phyloP scores from a whole-genome alignment of 2,113 vertebrate genomes.

The Rhea americana region DNA sequence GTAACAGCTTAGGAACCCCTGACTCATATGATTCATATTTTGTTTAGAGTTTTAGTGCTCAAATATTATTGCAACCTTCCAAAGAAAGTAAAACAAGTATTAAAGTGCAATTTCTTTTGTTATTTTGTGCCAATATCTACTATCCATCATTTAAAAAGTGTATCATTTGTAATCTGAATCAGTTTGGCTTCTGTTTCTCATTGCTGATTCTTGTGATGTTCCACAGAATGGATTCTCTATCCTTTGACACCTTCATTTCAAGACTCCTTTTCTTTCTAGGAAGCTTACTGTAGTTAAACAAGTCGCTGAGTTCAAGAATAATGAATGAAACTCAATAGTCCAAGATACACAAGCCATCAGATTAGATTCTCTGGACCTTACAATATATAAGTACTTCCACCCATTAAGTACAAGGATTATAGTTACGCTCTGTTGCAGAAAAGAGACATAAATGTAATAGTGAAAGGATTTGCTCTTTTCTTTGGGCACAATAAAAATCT shows the following conservation, averaged over 20 bases:
- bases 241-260: neutral
- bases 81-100: neutral
- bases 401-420: neutral
- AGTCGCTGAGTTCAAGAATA: neutral
- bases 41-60: neutral
- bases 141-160: neutral
- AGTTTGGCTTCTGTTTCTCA: neutral
- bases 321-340: neutral
- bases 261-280: neutral
- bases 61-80: neutral
- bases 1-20: neutral
- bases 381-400: neutral
- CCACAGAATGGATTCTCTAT: neutral
- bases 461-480: neutral
- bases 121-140: neutral
- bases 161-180: neutral
- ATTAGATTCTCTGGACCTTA: neutral
- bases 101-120: neutral
- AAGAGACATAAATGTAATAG: neutral
- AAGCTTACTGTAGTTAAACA: neutral
- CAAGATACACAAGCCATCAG: neutral
- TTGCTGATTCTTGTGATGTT: neutral
- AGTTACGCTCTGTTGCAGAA: neutral
- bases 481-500: neutral
- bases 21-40: neutral